Evolutionary conservation across 1,140 invertebrate species (phyloP), one percentile per base, ranked within the genome.

Genomic region (Rhizoglyphus robini): DNA sequence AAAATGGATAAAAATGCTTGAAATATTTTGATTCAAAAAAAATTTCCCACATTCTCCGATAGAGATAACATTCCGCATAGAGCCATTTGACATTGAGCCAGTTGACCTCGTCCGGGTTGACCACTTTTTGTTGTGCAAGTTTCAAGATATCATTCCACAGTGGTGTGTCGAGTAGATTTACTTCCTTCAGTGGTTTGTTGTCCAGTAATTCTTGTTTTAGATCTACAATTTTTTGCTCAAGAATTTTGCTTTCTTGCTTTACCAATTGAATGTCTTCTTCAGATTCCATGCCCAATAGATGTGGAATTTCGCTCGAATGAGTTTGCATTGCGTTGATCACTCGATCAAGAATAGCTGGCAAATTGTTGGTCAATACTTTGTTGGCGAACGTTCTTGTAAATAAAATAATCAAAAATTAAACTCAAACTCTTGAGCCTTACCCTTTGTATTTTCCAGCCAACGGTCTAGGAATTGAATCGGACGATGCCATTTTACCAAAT

Each of bases 11-110:
- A 71, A 85, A 88, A 4, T 58, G 67, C 27, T 69, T 54, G 36
- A 59, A 67, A 69, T 49, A 54, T 23, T 79, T 88, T 85, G 81
- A 85, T 51, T 82, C 72, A 70, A 82, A 75, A 73, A 94, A 85
- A 54, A 84, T 83, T 74, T 95, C 87, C 68, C 81, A 77, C 27
- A 97, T 81, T 71, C 84, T 79, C 23, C 92, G 79, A 73, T 98
- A 98, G 77, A 96, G 83, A 72, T 95, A 97, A 72, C 91, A 93
- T 78, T 98, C 94, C 8, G 84, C 81, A 72, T 88, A 87, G 0
- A 98, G 77, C 90, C 90, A 97, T 4, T 82, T 76, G 47, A 84
- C 82, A 47, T 83, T 82, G 73, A 88, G 97, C 82, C 88, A 96
- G 18, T 80, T 82, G 5, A 80, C 72, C 11, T 51, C 75, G 27